A percentile compares a stretch with the other conserved stretches of the same genome.
Conservation (phyloP, 1,140 invertebrate species). For the Aphelenchoides besseyi region DNA sequence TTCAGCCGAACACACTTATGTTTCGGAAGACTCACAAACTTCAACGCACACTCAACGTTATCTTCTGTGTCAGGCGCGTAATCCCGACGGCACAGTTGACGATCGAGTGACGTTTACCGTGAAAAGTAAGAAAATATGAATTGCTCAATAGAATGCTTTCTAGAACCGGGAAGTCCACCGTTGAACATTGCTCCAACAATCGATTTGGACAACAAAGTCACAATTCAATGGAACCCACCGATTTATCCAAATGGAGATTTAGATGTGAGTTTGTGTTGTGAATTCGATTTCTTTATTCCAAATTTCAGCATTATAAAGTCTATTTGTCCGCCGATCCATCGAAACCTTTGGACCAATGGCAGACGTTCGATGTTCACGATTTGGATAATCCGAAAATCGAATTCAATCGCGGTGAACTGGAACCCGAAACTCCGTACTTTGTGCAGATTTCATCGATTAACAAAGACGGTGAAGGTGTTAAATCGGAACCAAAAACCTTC, state of each 20-base stretch:
- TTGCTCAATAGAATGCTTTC: slow-evolving; percentile 24
- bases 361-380: slow-evolving; percentile 44
- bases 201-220: slow-evolving; percentile 58
- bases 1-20: slow-evolving; percentile 46
- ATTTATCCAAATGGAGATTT: slow-evolving; percentile 58
- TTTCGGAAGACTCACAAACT: slow-evolving; percentile 50
- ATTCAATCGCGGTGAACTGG: slow-evolving; percentile 53
- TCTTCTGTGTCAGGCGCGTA: slow-evolving; percentile 59
- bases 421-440: slow-evolving; percentile 61
- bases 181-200: slow-evolving; percentile 45
- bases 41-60: slow-evolving; percentile 47
- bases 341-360: slow-evolving; percentile 60
- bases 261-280: slow-evolving; percentile 27
- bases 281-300: background rate
- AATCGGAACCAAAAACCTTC: slow-evolving; percentile 49
- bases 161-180: slow-evolving; percentile 58
- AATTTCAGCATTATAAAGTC: slow-evolving; percentile 49
- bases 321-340: slow-evolving; percentile 59
- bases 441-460: slow-evolving; percentile 58
- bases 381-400: slow-evolving; percentile 40
- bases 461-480: slow-evolving; percentile 51
- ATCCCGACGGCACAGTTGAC: slow-evolving; percentile 55
- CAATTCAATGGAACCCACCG: slow-evolving; percentile 55
- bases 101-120: slow-evolving; percentile 40
- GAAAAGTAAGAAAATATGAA: slow-evolving; percentile 44